Evolutionary conservation across 2,113 vertebrate genomes (phyloP).

Genomic region (Heloderma charlesbogerti): DNA sequence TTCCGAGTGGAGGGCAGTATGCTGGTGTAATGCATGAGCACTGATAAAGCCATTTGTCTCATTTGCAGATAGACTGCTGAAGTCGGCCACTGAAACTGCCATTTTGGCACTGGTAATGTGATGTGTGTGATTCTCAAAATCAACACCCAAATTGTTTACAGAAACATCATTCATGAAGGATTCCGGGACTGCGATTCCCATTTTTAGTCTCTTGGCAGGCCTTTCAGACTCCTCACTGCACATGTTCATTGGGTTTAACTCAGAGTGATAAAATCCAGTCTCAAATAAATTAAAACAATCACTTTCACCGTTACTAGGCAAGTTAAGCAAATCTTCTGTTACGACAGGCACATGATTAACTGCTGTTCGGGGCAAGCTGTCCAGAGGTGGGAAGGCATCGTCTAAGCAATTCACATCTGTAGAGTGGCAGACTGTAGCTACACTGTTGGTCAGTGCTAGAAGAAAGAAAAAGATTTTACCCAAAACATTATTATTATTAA

Average conservation of each 20-base stretch:
- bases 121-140: slow-evolving; percentile 91
- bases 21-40: slow-evolving; percentile 90
- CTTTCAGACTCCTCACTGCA: slow-evolving; percentile 93
- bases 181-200: slow-evolving; percentile 89
- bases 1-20: slow-evolving; percentile 94
- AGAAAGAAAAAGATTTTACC: slow-evolving; percentile 37
- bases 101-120: slow-evolving; percentile 96
- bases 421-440: slow-evolving; percentile 89
- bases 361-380: slow-evolving; percentile 87
- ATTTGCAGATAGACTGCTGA: slow-evolving; percentile 87
- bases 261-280: slow-evolving; percentile 94
- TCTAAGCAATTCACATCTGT: slow-evolving; percentile 89
- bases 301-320: slow-evolving; percentile 88
- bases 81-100: slow-evolving; percentile 97
- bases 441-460: slow-evolving; percentile 91
- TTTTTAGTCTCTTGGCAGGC: slow-evolving; percentile 93
- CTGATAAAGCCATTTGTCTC: slow-evolving; percentile 92
- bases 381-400: slow-evolving; percentile 88
- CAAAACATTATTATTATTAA: no score
- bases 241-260: slow-evolving; percentile 86
- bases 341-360: slow-evolving; percentile 87
- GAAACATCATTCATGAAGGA: slow-evolving; percentile 94
- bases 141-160: slow-evolving; percentile 90
- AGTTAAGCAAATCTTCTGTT: slow-evolving; percentile 88
- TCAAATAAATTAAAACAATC: slow-evolving; percentile 98